Evolutionary conservation across 2,797 vertebrate genomes (phyloP).

Genomic region (Melanotaenia maccullochi): DNA sequence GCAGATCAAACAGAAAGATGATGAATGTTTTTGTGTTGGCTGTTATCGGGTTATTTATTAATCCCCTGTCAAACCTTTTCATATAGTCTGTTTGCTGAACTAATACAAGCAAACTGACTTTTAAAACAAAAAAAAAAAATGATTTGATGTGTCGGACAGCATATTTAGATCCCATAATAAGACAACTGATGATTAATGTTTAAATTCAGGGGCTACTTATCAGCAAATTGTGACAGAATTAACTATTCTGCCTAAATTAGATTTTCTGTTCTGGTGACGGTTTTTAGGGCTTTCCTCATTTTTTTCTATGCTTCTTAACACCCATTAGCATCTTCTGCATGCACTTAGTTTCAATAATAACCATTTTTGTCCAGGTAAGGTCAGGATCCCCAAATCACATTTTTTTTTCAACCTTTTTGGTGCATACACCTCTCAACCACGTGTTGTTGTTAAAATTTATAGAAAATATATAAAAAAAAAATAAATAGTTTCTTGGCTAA

Average conservation of each 20-base stretch:
- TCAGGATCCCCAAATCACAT: too few species aligned
- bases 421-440: too few species aligned
- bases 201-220: not conserved
- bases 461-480: too few species aligned
- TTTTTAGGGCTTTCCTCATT: not conserved
- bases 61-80: not conserved
- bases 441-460: too few species aligned
- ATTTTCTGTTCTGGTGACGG: not conserved
- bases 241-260: not conserved
- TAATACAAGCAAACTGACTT: not conserved
- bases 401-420: too few species aligned
- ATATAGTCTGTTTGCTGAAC: not conserved
- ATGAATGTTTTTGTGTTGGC: not conserved
- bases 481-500: too few species aligned
- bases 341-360: not conserved
- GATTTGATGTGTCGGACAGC: not conserved
- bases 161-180: not conserved
- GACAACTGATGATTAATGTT: not conserved
- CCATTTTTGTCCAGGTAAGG: too few species aligned
- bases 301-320: not conserved
- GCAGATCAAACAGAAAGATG: conserved; percentile 6
- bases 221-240: not conserved
- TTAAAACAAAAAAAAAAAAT: not conserved
- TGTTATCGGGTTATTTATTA: conserved; percentile 1
- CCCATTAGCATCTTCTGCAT: not conserved